Conservation (phyloP, 37 sponge, comb jelly and placozoan genomes). For the Crambe crambe region DNA sequence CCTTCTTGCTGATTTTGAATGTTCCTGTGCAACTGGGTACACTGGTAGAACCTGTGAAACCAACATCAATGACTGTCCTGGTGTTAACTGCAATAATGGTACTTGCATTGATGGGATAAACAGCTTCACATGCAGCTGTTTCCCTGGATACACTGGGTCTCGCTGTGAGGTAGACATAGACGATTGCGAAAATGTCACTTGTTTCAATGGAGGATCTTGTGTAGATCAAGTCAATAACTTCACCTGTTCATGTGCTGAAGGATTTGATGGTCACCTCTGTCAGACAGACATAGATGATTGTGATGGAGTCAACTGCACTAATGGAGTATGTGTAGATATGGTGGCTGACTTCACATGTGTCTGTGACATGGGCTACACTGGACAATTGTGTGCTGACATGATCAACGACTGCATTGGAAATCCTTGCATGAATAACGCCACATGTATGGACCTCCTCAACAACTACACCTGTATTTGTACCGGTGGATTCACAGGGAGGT, state of each 20-base stretch:
- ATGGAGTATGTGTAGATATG: constrained; percentile 47
- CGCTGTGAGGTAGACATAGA: constrained; percentile 30
- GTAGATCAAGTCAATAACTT: constrained; percentile 19
- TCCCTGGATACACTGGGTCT: constrained; percentile 41
- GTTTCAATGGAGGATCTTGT: constrained; percentile 49
- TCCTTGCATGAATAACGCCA: constrained; percentile 40
- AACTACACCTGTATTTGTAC: constrained; percentile 26
- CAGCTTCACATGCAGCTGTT: constrained; percentile 31
- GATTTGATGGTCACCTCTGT: constrained; percentile 55
- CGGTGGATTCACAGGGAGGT: constrained; percentile 4
- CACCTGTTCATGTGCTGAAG: constrained; percentile 59
- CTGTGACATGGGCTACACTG: constrained; percentile 52
- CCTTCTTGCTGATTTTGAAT: constrained; percentile 21
- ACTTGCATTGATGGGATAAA: constrained; percentile 18
- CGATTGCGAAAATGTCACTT: constrained; percentile 12
- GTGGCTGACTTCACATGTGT: constrained; percentile 32
- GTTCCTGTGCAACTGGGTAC: constrained; percentile 50
- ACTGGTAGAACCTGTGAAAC: constrained; percentile 49
- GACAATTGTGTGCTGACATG: constrained; percentile 20
- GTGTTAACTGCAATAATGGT: constrained; percentile 50
- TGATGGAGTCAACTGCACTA: constrained; percentile 19
- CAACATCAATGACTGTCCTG: constrained; percentile 48
- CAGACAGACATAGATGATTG: constrained; percentile 60
- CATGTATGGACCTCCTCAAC: constrained; percentile 18
- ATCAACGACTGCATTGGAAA: constrained; percentile 35